Base-by-base conservation (phyloP, 2,888 invertebrate genomes). In the Neoaliturus tenellus region DNA sequence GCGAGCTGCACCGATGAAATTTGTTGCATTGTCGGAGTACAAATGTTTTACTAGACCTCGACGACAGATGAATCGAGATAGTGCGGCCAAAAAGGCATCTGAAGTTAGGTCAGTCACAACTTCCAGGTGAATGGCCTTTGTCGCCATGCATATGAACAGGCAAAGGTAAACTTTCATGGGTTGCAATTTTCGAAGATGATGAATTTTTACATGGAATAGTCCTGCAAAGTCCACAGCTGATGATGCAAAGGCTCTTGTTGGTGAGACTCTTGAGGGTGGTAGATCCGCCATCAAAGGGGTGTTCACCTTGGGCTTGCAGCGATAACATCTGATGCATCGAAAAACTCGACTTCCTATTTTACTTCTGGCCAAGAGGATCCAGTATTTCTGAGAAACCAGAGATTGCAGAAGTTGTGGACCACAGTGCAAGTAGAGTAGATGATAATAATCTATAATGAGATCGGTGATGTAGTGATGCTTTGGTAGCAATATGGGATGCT, bases 111-210 rank as follows among this genome's bases (percentile, higher is more conserved):
- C 88, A 25, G 86, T 86, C 0, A 89, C 89, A 3, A 86, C 84
- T 81, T 89, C 89, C 0, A 89, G 51, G 75, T 89, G 89, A 8
- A 89, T 80, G 0, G 88, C 89, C 14, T 87, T 88, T 0, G 88
- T 86, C 0, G 87, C 83, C 85, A 88, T 86, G 55, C 88, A 88
- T 0, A 88, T 83, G 55, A 89, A 89, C 48, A 87, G 10, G 20
- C 85, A 84, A 2, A 86, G 25, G 25, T 85, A 86, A 10, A 69
- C 83, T 48, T 86, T 86, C 4, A 44, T 3, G 17, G 28, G 17
- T 20, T 23, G 28, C 3, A 17, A 0, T 35, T 14, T 35, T 5
- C 39, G 5, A 20, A 81, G 67, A 17, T n/a, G 1, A 41, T 6
- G 17, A 3, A 28, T 2, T 67, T 67, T 62, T 17, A 41, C n/a